Evolutionary conservation across 2,888 invertebrate species (phyloP).

Genomic region (Dryadula phaetusa): DNA sequence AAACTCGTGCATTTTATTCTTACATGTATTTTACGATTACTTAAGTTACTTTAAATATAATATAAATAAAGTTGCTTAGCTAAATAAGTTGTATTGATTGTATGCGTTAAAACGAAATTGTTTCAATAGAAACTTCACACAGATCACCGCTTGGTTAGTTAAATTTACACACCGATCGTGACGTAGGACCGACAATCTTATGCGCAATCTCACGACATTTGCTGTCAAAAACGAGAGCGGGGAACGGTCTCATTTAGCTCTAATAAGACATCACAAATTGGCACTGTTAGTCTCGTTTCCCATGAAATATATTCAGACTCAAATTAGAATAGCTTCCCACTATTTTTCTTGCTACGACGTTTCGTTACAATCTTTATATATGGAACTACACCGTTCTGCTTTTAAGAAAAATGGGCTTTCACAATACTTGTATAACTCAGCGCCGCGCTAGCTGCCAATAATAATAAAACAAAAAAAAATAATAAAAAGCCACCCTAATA

Average conservation of each 20-base stretch:
- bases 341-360: constrained; percentile 5
- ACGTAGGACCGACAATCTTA: constrained; percentile 59
- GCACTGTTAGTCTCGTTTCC: constrained; percentile 63
- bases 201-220: constrained; percentile 71
- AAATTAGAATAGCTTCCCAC: constrained; percentile 59
- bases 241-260: constrained; percentile 54
- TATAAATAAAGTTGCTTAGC: not conserved
- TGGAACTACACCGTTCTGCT: constrained; percentile 18
- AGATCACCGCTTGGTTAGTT: constrained; percentile 23
- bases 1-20: no score
- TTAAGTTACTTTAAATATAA: not conserved
- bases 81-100: not conserved
- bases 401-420: constrained; percentile 37
- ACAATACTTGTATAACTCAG: constrained; percentile 22
- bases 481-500: constrained; percentile 71
- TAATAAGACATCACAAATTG: constrained; percentile 65
- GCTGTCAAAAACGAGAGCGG: constrained; percentile 65
- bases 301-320: constrained; percentile 57
- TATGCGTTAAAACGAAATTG: constrained; percentile 9
- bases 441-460: constrained; percentile 39
- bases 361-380: not conserved
- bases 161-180: constrained; percentile 55
- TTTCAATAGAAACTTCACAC: constrained; percentile 10
- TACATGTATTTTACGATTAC: not conserved
- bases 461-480: constrained; percentile 51